Conservation (phyloP, 2,888 invertebrate genomes). For the Lasioglossum calceatum region DNA sequence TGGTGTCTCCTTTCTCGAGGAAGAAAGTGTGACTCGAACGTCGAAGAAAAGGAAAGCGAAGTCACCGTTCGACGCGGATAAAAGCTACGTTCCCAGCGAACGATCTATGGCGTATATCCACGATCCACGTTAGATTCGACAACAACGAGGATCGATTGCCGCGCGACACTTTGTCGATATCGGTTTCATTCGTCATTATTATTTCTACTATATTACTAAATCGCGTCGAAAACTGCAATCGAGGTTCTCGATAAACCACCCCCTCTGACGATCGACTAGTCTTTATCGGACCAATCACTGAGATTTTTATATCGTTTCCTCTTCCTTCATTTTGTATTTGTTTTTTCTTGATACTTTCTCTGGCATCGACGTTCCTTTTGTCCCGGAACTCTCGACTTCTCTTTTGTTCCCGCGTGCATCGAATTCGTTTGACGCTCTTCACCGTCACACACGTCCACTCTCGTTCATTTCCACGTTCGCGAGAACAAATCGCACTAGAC, state of each 20-base stretch:
- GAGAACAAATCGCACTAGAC: neutral
- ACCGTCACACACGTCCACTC: neutral
- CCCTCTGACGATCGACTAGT: conserved; percentile 81
- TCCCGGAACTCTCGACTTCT: neutral
- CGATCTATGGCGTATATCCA: too few species aligned
- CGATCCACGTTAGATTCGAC: conserved; percentile 21
- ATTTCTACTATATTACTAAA: conserved; percentile 53
- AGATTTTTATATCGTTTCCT: conserved; percentile 76
- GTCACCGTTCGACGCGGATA: conserved; percentile 49
- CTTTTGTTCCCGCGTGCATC: neutral
- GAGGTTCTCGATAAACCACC: conserved; percentile 55
- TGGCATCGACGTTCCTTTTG: neutral
- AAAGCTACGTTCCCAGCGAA: conserved; percentile 14
- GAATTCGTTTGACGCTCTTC: conserved; percentile 12
- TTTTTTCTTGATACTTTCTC: neutral
- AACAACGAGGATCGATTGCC: neutral
- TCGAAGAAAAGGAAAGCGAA: conserved; percentile 22
- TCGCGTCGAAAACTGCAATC: conserved; percentile 29
- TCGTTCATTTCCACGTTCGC: neutral
- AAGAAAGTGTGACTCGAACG: conserved; percentile 13
- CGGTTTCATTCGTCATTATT: conserved; percentile 33
- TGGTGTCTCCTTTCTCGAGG: neutral
- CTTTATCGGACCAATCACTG: conserved; percentile 82
- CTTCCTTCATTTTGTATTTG: conserved; percentile 20
- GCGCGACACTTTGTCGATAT: neutral